Evolutionary conservation across 2,113 vertebrate species (phyloP).

Genomic region (Bubalus kerabau): DNA sequence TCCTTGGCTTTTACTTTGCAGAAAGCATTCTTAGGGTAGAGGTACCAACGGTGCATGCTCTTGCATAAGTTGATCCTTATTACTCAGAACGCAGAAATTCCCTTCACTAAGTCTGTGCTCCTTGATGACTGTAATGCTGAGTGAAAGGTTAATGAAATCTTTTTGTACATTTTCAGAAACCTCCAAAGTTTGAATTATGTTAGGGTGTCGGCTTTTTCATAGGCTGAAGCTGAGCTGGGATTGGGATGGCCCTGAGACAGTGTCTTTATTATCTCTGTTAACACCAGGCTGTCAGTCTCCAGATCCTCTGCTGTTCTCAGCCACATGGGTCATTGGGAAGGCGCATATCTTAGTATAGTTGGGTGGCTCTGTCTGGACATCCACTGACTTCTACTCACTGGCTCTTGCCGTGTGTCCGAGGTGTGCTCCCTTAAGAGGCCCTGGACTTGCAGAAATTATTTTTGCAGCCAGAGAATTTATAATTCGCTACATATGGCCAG

Average conservation of each 20-base stretch:
- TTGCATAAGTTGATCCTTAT: not conserved
- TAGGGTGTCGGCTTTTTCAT: not conserved
- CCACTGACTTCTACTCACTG: not conserved
- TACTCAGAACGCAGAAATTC: not conserved
- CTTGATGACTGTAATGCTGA: not conserved
- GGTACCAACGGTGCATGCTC: not conserved
- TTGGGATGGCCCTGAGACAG: not conserved
- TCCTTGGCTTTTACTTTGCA: not conserved
- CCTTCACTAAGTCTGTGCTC: not conserved
- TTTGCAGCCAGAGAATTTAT: slow-evolving; percentile 68
- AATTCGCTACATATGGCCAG: slow-evolving; percentile 80
- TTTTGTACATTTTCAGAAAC: slow-evolving; percentile 16
- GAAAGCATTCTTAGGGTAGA: not conserved
- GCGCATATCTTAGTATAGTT: not conserved
- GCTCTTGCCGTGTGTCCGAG: not conserved
- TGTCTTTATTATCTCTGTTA: not conserved
- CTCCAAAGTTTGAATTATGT: not conserved
- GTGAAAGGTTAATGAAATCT: not conserved
- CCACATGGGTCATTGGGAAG: not conserved
- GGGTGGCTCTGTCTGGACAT: not conserved
- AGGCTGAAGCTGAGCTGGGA: not conserved
- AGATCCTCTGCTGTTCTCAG: not conserved
- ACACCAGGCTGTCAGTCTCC: not conserved
- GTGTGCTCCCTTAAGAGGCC: slow-evolving; percentile 36
- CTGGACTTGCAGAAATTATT: slow-evolving; percentile 66